Base-by-base conservation (phyloP, 1,140 invertebrate species). In the Eueides isabella region DNA sequence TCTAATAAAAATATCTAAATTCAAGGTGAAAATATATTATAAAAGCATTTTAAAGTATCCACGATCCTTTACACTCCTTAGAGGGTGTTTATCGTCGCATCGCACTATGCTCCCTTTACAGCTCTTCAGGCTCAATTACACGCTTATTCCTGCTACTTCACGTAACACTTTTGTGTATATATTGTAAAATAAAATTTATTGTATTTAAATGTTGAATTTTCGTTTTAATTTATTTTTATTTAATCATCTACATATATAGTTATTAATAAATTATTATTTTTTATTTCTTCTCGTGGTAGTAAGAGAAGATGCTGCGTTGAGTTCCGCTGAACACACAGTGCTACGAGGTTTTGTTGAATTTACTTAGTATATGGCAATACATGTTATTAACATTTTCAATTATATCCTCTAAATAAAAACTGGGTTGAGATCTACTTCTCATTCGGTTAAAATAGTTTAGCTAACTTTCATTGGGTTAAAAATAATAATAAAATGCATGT, bases 71-170 rank as follows among this genome's bases (percentile, higher is more conserved):
- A 23, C 55, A 70, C 30, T 61, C 67, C 33, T 35, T 26, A 33
- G 67, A 33, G 31, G 33, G 67, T 62, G 35, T 70, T 70, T 61
- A 35, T 70, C 67, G 33, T 70, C 33, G 33, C 55, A 70, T 33
- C 31, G 23, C 48, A 31, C 33, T 11, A 7, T 69, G 14, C 67
- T 35, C 67, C n/a, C 55, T 70, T 62, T 62, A 70, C 55, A 62
- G 33, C 67, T 70, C 67, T 70, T 67, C 66, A 55, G 41, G 44
- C 26, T 38, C 66, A 55, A 38, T 35, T 35, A 66, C 64, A 66
- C 35, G 23, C 64, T 38, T 38, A 66, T 29, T 14, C 64, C 35
- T 16, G 29, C 33, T 26, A 23, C 26, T 66, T 38, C 12, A 55
- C 48, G 19, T 55, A 26, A 12, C 7, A 55, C 48, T 55, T 55